These are phyloP conservation scores for Leptestheria dahalacensis DNA, from an alignment of 1,140 invertebrate genomes.

Conservation along the genomic window DNA sequence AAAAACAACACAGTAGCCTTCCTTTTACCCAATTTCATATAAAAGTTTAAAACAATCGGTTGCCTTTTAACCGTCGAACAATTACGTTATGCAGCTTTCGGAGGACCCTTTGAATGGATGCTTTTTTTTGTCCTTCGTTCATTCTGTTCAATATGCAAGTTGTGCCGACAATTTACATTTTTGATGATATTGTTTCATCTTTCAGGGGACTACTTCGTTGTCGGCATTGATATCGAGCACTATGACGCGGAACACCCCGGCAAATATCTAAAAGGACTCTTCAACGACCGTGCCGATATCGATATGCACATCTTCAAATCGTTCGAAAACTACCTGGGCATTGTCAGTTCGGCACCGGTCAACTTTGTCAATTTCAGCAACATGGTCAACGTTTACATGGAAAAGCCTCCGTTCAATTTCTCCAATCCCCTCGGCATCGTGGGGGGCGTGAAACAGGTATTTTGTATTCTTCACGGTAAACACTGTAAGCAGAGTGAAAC, in stretches of 20 bases:
- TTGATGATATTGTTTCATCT: slow-evolving; percentile 5
- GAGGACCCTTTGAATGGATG: too few species aligned
- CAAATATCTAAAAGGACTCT: slow-evolving; percentile 55
- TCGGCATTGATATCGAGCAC: slow-evolving; percentile 77
- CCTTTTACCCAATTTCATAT: too few species aligned
- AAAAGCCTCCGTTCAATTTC: slow-evolving; percentile 64
- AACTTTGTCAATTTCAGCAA: slow-evolving; percentile 54
- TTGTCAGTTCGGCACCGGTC: slow-evolving; percentile 31
- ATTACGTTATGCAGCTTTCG: too few species aligned
- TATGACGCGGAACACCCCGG: slow-evolving; percentile 57
- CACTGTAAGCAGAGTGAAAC: too few species aligned
- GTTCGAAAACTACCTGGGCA: slow-evolving; percentile 57
- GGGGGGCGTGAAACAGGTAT: slow-evolving; percentile 54
- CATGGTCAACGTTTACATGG: slow-evolving; percentile 51
- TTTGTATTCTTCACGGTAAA: neutral
- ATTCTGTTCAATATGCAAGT: too few species aligned
- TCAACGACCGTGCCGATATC: slow-evolving; percentile 42
- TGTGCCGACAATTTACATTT: too few species aligned
- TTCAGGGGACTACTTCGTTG: slow-evolving; percentile 73
- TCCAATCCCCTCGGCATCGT: slow-evolving; percentile 53
- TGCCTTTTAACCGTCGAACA: too few species aligned
- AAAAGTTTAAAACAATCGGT: too few species aligned
- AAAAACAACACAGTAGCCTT: too few species aligned
- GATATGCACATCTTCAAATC: slow-evolving; percentile 33
- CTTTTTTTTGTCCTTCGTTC: too few species aligned